Evolutionary conservation across 1,140 invertebrate species (phyloP).

Genomic region (Sinonovacula constricta): DNA sequence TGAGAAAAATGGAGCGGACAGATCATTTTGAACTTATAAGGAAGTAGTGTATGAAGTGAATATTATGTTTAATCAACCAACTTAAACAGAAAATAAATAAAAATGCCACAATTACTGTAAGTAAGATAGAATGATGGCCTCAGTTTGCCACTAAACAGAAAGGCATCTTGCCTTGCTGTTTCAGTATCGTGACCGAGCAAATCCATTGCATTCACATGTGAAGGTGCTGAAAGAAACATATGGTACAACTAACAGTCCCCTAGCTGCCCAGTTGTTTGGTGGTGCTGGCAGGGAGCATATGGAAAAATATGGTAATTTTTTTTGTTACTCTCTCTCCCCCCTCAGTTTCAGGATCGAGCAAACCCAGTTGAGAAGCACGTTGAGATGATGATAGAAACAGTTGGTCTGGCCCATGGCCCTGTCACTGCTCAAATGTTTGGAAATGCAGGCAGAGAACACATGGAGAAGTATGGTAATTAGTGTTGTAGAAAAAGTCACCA

Average conservation of each 20-base stretch:
- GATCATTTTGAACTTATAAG: no score
- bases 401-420: slow-evolving; percentile 88
- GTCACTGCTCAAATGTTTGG: slow-evolving; percentile 97
- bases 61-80: no score
- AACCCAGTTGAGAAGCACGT: slow-evolving; percentile 97
- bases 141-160: no score
- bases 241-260: slow-evolving; percentile 88
- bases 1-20: no score
- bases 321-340: no score
- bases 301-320: slow-evolving; percentile 89
- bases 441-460: slow-evolving; percentile 97
- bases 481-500: no score
- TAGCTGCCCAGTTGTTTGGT: slow-evolving; percentile 97
- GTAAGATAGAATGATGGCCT: no score
- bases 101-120: no score
- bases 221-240: slow-evolving; percentile 89
- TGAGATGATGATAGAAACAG: slow-evolving; percentile 89
- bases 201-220: slow-evolving; percentile 97
- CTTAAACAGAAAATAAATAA: no score
- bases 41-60: no score
- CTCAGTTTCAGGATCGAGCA: slow-evolving; percentile 91
- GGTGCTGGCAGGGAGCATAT: slow-evolving; percentile 98
- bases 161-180: no score
- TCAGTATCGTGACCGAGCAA: slow-evolving; percentile 92
- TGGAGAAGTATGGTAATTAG: slow-evolving; percentile 91